A percentile compares a stretch with the other conserved stretches of the same genome.
These are phyloP conservation scores for Stenotaenia linearis DNA, from an alignment of 2,888 invertebrate species.

Conservation along the genomic window DNA sequence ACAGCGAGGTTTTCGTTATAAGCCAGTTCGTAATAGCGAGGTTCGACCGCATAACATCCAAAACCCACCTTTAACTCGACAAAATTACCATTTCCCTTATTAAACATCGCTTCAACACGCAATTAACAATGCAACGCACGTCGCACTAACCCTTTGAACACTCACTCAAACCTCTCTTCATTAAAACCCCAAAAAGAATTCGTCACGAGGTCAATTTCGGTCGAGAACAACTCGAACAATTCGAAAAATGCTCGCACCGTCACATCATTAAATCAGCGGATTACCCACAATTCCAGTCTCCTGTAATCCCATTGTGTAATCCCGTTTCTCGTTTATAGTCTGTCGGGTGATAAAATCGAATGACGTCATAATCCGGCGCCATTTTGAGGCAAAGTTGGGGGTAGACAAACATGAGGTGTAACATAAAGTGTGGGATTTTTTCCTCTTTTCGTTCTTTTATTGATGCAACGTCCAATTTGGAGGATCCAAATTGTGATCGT, in stretches of 20 bases:
- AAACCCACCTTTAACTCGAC: too few relatives aligned
- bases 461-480: constrained; percentile 11
- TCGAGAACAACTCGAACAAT: neutral
- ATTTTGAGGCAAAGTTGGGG: neutral
- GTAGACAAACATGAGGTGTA: neutral
- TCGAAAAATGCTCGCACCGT: neutral
- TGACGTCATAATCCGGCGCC: constrained; percentile 12
- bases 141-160: too few relatives aligned
- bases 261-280: neutral
- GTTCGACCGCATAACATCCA: too few relatives aligned
- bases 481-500: neutral
- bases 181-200: too few relatives aligned
- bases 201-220: neutral
- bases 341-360: neutral
- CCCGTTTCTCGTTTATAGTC: neutral
- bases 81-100: too few relatives aligned
- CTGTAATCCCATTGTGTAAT: neutral
- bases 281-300: neutral
- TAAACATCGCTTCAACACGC: too few relatives aligned
- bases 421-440: constrained; percentile 22
- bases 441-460: neutral
- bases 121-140: too few relatives aligned
- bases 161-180: too few relatives aligned
- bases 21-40: too few relatives aligned
- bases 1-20: too few relatives aligned